Evolutionary conservation across 2,888 invertebrate genomes (phyloP).

Genomic region (Cylloceria caligata): DNA sequence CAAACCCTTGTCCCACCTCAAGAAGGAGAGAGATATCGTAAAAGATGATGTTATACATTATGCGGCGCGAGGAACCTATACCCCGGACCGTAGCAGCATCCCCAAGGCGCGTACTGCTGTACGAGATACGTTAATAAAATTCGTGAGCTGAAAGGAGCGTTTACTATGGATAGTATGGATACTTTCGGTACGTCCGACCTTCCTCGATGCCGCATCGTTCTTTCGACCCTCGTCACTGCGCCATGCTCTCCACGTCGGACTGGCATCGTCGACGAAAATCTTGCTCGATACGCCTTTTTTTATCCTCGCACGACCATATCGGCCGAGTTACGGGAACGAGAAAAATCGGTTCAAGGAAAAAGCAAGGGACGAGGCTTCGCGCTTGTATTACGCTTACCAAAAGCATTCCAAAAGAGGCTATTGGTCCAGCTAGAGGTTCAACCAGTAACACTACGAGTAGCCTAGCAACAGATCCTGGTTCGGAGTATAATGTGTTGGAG

Average conservation of each 20-base stretch:
- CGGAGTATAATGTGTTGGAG: background rate
- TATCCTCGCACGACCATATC: conserved; percentile 9
- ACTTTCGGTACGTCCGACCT: conserved; percentile 73
- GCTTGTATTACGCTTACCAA: conserved; percentile 55
- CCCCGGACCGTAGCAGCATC: conserved; percentile 66
- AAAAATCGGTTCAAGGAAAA: conserved; percentile 42
- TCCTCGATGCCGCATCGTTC: conserved; percentile 44
- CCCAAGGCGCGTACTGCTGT: conserved; percentile 67
- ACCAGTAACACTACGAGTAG: background rate
- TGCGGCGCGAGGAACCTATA: conserved; percentile 75
- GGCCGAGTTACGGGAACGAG: conserved; percentile 24
- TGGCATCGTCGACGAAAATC: conserved; percentile 76
- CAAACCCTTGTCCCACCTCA: conserved; percentile 22
- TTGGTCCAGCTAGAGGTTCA: background rate
- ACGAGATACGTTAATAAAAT: conserved; percentile 80
- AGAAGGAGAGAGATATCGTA: conserved; percentile 80
- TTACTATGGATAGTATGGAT: conserved; percentile 72
- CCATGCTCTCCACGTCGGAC: conserved; percentile 69
- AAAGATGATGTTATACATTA: conserved; percentile 83
- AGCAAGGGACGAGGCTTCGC: conserved; percentile 24
- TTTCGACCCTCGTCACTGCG: conserved; percentile 27
- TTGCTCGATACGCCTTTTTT: conserved; percentile 36
- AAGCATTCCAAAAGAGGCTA: background rate
- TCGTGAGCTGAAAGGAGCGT: conserved; percentile 76
- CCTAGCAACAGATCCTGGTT: background rate